Evolutionary conservation across 2,888 invertebrate genomes (phyloP), one percentile per base, ranked within the genome.

Genomic region (Subacronicta megacephala): DNA sequence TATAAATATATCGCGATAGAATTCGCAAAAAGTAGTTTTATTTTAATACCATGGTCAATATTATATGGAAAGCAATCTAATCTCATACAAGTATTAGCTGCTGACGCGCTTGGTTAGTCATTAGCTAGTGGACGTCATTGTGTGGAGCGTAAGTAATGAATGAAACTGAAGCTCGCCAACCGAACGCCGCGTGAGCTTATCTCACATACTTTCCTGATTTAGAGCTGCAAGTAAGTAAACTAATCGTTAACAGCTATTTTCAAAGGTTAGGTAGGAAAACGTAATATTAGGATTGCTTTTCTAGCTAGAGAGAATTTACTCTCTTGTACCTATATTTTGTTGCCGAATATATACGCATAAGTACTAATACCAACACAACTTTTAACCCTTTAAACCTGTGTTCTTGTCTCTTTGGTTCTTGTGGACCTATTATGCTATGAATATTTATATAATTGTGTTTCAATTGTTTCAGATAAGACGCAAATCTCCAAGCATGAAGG

Each of bases 401-500:
- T n/a, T n/a, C n/a, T n/a, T n/a, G n/a, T n/a, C n/a, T n/a, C n/a
- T n/a, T n/a, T n/a, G n/a, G n/a, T n/a, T n/a, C n/a, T n/a, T n/a
- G n/a, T n/a, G n/a, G n/a, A n/a, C n/a, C 18, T 46, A 31, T 43
- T 16, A 5, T 31, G 2, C 45, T 13, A 3, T 4, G 35, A 26
- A 26, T 49, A 66, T 40, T 15, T 37, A 20, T 31, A 42, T 38
- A 55, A 41, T 31, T 36, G 29, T 41, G 29, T 58, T 64, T 69
- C 18, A 54, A 69, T 90, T 90, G 87, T 92, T 92, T 33, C 88
- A 92, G 91, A 76, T 79, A 63, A 67, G 18, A 38, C 47, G 35
- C 29, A 62, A 62, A 41, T 45, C 47, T 57, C 62, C 63, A 75
- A 85, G 56, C 62, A 94, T 94, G 94, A 91, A 91, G 83, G 96